Evolutionary conservation across 2,113 vertebrate genomes (phyloP).

Genomic region (Oncorhynchus tshawytscha): DNA sequence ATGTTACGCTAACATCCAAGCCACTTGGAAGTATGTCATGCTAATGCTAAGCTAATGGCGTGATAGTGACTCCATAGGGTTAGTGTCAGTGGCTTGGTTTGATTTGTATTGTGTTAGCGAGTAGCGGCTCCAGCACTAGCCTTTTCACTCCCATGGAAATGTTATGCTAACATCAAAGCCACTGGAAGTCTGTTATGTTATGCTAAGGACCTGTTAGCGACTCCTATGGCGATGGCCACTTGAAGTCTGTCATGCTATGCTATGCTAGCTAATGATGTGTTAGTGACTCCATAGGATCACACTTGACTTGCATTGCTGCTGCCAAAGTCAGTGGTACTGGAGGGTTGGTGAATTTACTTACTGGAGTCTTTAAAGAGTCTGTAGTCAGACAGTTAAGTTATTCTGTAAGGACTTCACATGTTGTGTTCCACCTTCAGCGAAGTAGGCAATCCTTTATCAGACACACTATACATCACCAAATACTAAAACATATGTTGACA

Average conservation of each 20-base stretch:
- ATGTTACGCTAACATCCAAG: conserved; percentile 45
- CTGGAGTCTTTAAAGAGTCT: not conserved
- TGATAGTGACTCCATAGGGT: too few relatives aligned
- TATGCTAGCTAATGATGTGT: not conserved
- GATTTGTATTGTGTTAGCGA: too few relatives aligned
- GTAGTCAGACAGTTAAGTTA: not conserved
- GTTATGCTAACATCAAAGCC: conserved; percentile 40
- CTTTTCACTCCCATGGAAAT: conserved; percentile 51
- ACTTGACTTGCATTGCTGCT: too few relatives aligned
- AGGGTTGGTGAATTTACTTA: not conserved
- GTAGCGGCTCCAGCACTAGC: conserved; percentile 8
- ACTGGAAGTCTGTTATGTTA: conserved; percentile 31
- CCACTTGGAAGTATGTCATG: not conserved
- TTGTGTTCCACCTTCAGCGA: too few relatives aligned
- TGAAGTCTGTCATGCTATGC: not conserved
- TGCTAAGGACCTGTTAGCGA: conserved; percentile 2
- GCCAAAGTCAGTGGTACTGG: not conserved
- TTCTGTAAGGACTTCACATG: not conserved
- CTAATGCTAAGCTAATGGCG: too few relatives aligned
- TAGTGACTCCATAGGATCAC: not conserved
- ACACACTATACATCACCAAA: too few relatives aligned
- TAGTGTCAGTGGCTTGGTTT: too few relatives aligned
- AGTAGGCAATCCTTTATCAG: too few relatives aligned
- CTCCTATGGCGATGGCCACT: not conserved
- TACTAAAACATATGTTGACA: too few relatives aligned